A percentile compares a stretch with the other conserved stretches of the same genome.
These are phyloP conservation scores for Pinctada fucata DNA, from an alignment of 2,888 invertebrate genomes.

Conservation along the genomic window DNA sequence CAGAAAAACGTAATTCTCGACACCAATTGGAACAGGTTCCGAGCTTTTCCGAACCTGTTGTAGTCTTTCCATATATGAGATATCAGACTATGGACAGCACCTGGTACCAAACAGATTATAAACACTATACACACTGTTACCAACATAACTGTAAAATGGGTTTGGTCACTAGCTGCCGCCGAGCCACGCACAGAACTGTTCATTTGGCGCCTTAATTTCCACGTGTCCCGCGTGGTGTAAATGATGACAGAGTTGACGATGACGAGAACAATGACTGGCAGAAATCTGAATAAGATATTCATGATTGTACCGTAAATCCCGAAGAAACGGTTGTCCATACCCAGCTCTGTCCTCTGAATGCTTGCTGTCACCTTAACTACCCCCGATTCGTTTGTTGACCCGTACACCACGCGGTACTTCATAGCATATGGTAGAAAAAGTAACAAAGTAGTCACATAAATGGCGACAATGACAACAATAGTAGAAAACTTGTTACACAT, in stretches of 20 bases:
- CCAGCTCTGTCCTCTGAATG: slow-evolving; percentile 56
- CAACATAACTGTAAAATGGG: slow-evolving; percentile 65
- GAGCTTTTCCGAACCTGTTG: slow-evolving; percentile 50
- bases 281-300: slow-evolving; percentile 64
- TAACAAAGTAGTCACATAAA: slow-evolving; percentile 60
- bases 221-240: slow-evolving; percentile 56
- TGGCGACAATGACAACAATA: slow-evolving; percentile 53
- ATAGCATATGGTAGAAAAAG: slow-evolving; percentile 64
- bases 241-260: slow-evolving; percentile 62
- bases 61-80: slow-evolving; percentile 56
- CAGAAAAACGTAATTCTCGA: slow-evolving; percentile 61
- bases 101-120: slow-evolving; percentile 66
- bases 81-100: slow-evolving; percentile 65
- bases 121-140: slow-evolving; percentile 65
- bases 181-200: slow-evolving; percentile 23
- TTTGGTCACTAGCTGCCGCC: slow-evolving; percentile 52
- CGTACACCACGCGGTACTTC: slow-evolving; percentile 55
- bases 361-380: slow-evolving; percentile 13
- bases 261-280: slow-evolving; percentile 59
- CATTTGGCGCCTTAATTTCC: slow-evolving; percentile 47
- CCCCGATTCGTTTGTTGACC: slow-evolving; percentile 17
- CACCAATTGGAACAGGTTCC: slow-evolving; percentile 57
- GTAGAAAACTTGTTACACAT: slow-evolving; percentile 62
- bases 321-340: slow-evolving; percentile 58
- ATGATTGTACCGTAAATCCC: slow-evolving; percentile 59